Evolutionary conservation across 2,888 invertebrate genomes (phyloP).

Genomic region (Dicranocentrus wangi): DNA sequence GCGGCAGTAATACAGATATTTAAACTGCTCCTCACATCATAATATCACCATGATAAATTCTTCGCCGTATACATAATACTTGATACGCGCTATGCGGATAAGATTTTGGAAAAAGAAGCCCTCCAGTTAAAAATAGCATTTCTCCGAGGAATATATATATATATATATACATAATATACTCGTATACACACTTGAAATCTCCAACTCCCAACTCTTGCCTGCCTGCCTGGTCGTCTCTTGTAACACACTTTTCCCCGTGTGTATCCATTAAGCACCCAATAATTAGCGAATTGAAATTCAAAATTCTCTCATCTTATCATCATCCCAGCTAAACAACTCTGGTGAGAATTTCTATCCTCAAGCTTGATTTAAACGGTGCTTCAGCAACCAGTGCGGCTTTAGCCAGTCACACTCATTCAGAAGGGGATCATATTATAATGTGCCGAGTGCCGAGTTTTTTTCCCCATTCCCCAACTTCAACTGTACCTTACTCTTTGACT

Average conservation of each 20-base stretch:
- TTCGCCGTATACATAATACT: constrained; percentile 1
- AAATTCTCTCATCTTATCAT: constrained; percentile 1
- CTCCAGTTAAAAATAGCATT: constrained; percentile 22
- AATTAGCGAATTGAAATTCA: constrained; percentile 49
- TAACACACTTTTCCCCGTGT: background rate
- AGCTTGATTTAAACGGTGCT: constrained; percentile 6
- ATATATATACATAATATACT: too few relatives aligned
- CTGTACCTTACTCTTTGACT: constrained; percentile 32
- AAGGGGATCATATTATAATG: background rate
- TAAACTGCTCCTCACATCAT: background rate
- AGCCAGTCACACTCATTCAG: constrained; percentile 33
- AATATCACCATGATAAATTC: background rate
- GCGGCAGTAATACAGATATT: background rate
- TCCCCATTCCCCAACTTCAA: constrained; percentile 16
- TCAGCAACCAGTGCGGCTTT: background rate
- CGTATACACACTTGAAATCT: too few relatives aligned
- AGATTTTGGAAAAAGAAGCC: background rate
- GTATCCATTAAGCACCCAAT: constrained; percentile 30
- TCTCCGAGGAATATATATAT: constrained; percentile 16
- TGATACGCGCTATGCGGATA: background rate
- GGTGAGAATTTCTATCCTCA: constrained; percentile 18
- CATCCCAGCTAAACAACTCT: constrained; percentile 13
- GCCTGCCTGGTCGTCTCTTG: too few relatives aligned
- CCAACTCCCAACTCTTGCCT: too few relatives aligned
- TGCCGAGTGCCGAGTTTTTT: background rate